These are phyloP conservation scores for Reticulitermes speratus DNA, from an alignment of 1,140 invertebrate species.

Conservation along the genomic window DNA sequence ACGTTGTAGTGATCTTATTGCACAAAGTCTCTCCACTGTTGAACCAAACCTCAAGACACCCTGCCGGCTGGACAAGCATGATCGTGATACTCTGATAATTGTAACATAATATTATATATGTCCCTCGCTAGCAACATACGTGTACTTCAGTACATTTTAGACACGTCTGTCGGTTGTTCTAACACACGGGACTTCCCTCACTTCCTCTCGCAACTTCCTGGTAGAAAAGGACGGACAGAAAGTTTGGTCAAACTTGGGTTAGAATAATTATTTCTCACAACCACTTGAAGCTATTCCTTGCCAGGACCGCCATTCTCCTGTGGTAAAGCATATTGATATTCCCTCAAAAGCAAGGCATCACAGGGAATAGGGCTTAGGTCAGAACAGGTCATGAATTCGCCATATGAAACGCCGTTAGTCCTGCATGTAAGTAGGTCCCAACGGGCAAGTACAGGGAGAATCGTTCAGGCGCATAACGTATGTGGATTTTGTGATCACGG, in stretches of 20 bases:
- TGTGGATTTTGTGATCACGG: no score
- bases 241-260: neutral
- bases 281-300: neutral
- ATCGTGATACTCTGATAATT: neutral
- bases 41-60: neutral
- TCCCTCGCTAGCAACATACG: neutral
- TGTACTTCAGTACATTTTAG: neutral
- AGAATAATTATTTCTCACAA: constrained; percentile 5
- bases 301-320: neutral
- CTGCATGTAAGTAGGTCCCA: no score
- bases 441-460: no score
- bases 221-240: neutral
- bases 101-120: neutral
- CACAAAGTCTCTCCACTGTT: neutral
- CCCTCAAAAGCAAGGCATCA: neutral
- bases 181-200: neutral
- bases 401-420: no score
- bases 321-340: neutral
- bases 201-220: neutral
- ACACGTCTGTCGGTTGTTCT: neutral
- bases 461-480: no score
- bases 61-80: neutral
- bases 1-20: neutral
- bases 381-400: neutral
- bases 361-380: neutral